phyloP scores from a whole-genome alignment of 2,797 vertebrate species.

The Phrynocephalus vlangalii region DNA sequence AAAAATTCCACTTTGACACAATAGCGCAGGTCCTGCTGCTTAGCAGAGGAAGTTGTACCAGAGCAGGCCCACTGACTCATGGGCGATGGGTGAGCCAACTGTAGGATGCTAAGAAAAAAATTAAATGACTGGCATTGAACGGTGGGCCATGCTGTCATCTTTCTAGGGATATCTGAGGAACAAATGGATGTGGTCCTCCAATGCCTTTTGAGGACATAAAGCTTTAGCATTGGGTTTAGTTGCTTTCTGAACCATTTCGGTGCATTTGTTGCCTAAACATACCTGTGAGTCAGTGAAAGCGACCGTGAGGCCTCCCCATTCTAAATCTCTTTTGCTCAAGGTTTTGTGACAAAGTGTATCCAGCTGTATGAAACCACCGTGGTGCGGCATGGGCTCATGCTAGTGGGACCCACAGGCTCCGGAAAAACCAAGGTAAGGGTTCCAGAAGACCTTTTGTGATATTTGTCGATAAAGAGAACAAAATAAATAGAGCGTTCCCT shows the following conservation, averaged over 20 bases:
- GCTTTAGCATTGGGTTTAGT: background rate
- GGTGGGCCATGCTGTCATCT: background rate
- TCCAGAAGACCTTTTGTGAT: background rate
- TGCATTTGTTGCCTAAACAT: background rate
- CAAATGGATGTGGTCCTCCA: background rate
- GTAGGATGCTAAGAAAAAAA: background rate
- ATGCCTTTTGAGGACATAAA: background rate
- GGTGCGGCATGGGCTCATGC: constrained; percentile 91
- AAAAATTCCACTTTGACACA: too few relatives aligned
- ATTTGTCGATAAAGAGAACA: background rate
- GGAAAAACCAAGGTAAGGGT: constrained; percentile 90
- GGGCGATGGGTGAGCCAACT: background rate
- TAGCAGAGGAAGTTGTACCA: too few relatives aligned
- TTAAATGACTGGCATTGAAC: too few relatives aligned
- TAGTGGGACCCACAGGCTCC: constrained; percentile 91
- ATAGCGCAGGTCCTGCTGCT: too few relatives aligned
- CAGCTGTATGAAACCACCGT: constrained; percentile 94
- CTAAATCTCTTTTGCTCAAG: constrained; percentile 72
- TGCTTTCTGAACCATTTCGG: constrained; percentile 17
- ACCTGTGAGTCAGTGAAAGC: background rate
- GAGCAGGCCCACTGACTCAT: too few relatives aligned
- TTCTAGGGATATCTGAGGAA: background rate
- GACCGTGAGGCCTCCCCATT: background rate
- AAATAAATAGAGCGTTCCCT: constrained; percentile 14
- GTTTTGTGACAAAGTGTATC: constrained; percentile 91